Conservation (phyloP, 2,797 vertebrate species). For the Vespertilio murinus region DNA sequence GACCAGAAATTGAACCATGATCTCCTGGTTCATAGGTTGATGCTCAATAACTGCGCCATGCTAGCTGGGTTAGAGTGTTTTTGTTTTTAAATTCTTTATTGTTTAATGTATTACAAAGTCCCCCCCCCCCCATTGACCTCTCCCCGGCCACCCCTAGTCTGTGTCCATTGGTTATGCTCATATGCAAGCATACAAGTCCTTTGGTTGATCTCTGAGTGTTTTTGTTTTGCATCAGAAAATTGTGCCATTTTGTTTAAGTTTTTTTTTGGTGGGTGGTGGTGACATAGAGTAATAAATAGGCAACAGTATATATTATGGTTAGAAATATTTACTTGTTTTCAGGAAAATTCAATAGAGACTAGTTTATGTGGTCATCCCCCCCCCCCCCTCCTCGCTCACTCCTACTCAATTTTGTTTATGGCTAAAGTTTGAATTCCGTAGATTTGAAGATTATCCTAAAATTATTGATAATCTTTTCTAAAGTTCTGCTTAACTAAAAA, state of each 20-base stretch:
- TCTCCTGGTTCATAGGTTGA: too few relatives aligned
- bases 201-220: not conserved
- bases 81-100: too few relatives aligned
- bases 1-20: too few relatives aligned
- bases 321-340: conserved; percentile 4
- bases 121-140: too few relatives aligned
- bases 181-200: too few relatives aligned
- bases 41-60: too few relatives aligned
- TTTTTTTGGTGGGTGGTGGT: not conserved
- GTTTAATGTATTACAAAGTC: too few relatives aligned
- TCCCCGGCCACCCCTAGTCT: too few relatives aligned
- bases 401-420: not conserved
- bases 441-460: not conserved
- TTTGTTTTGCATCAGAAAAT: not conserved
- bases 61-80: too few relatives aligned
- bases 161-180: too few relatives aligned
- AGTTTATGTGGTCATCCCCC: not conserved
- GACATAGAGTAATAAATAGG: not conserved
- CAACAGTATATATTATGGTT: not conserved
- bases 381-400: accelerated
- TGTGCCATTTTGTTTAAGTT: not conserved
- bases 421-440: conserved; percentile 6
- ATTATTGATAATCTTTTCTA: not conserved
- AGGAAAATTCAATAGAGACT: not conserved
- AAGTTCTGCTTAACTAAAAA: conserved; percentile 16